Percentiles rank a stretch among this genome's conserved stretches.
Conservation (phyloP, 2,888 invertebrate genomes). For the Drosophila mimetica region DNA sequence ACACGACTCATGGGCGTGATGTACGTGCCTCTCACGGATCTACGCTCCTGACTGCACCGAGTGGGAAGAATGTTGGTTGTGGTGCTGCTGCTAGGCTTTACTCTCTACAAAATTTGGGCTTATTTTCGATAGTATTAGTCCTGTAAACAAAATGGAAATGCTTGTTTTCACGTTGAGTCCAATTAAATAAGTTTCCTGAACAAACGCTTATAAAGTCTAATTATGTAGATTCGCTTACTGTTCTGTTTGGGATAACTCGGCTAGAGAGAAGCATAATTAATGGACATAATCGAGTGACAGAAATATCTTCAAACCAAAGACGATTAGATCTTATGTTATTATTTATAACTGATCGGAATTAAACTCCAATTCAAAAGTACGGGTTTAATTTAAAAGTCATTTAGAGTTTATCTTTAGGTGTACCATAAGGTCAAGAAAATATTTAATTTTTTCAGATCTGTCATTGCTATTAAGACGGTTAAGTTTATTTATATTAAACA, state of each 20-base stretch:
- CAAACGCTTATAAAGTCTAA: neutral
- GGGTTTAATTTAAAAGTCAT: too few relatives aligned
- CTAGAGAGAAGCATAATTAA: too few relatives aligned
- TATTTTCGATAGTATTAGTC: conserved; percentile 33
- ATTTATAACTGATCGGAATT: too few relatives aligned
- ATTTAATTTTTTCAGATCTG: too few relatives aligned
- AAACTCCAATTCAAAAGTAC: too few relatives aligned
- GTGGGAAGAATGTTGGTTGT: conserved; percentile 60
- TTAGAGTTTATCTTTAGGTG: too few relatives aligned
- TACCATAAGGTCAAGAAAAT: too few relatives aligned
- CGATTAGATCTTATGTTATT: too few relatives aligned
- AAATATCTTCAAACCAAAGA: too few relatives aligned
- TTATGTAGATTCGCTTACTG: neutral
- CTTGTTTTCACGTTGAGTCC: conserved; percentile 9
- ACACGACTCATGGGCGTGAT: conserved; percentile 96
- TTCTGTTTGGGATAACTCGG: neutral
- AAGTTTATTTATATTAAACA: too few relatives aligned
- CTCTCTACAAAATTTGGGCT: conserved; percentile 64
- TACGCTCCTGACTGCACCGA: conserved; percentile 84
- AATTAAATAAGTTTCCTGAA: conserved; percentile 13
- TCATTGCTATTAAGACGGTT: neutral
- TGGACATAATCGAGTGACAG: too few relatives aligned
- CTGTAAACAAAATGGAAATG: neutral
- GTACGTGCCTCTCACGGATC: conserved; percentile 98
- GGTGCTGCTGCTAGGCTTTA: conserved; percentile 62